Evolutionary conservation across 2,888 invertebrate genomes (phyloP).

Genomic region (Heliconius erato): DNA sequence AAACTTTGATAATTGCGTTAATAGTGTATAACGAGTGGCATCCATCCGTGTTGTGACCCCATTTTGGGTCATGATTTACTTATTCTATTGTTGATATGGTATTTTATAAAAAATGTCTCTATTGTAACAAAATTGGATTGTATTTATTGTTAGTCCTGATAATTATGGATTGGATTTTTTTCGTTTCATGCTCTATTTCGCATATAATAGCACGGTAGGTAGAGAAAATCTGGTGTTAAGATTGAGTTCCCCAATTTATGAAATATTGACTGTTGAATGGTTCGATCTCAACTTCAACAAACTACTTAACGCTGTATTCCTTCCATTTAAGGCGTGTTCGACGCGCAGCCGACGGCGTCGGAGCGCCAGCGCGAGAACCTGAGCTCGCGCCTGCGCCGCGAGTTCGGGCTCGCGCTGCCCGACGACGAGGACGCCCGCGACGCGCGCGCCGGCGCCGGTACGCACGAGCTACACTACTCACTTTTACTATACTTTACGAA

Average conservation of each 20-base stretch:
- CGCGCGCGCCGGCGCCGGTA: constrained; percentile 65
- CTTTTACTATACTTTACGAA: too few species aligned
- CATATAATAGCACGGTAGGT: not conserved
- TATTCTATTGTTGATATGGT: not conserved
- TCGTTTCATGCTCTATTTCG: not conserved
- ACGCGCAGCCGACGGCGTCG: constrained; percentile 93
- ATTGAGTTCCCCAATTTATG: not conserved
- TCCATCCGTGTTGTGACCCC: not conserved
- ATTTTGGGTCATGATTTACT: not conserved
- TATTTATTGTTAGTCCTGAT: too few species aligned
- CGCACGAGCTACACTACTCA: constrained; percentile 3
- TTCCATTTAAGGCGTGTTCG: constrained; percentile 87
- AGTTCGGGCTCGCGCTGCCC: constrained; percentile 91
- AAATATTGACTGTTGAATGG: too few species aligned
- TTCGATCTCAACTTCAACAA: too few species aligned
- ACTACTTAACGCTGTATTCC: too few species aligned
- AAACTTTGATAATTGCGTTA: not conserved
- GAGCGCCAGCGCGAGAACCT: constrained; percentile 95
- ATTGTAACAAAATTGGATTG: too few species aligned
- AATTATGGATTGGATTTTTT: too few species aligned
- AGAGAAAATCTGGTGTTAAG: not conserved
- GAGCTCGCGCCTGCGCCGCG: constrained; percentile 92
- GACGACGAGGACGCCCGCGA: constrained; percentile 89
- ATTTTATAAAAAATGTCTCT: too few species aligned
- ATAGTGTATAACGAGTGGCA: not conserved